Base-by-base conservation (phyloP, 35 echinoderm and acorn worm genomes). In the Anneissia japonica region DNA sequence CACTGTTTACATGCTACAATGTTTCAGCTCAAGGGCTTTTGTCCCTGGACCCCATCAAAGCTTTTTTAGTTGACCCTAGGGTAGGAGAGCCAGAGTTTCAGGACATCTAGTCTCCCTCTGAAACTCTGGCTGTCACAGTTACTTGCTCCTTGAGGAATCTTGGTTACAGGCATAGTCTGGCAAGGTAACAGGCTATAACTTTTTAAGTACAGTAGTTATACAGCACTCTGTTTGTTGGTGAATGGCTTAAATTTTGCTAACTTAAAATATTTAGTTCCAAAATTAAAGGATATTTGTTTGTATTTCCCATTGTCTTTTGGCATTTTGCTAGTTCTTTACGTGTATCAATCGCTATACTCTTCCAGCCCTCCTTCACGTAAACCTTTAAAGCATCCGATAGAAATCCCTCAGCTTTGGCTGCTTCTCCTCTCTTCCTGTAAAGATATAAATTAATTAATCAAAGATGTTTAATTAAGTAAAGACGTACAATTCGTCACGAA, bases 261-360 rank as follows among this genome's bases (percentile, higher is more conserved):
- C n/a, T n/a, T n/a, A n/a, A n/a, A n/a, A n/a, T n/a, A n/a, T n/a
- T n/a, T n/a, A 64, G n/a, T n/a, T 13, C 12, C n/a, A n/a, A n/a
- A n/a, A n/a, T n/a, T n/a, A 77, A 91, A 99, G 96, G 96, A 99
- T 99, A 99, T 99, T 94, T 99, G 35, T 87, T 84, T 36, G 85
- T 88, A 64, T 94, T 85, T 56, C 73, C 37, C 38, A 94, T 75
- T 75, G 88, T 38, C 85, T 92, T 93, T 32, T 99, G 92, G 23
- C 89, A 89, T 16, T 79, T 73, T 34, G 89, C 95, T 16, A 99
- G 64, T 37, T 99, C 74, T 79, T 89, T 88, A 1, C 96, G 88
- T 34, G 96, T 99, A 38, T 93, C 64, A n/a, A 83, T 34, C 23
- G 40, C 74, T 30, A 89, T 79, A 10, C 80, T 74, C 30, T 77